Evolutionary conservation across 2,113 vertebrate genomes (phyloP), one percentile per base, ranked within the genome.

Genomic region (Cyphotilapia sp.): DNA sequence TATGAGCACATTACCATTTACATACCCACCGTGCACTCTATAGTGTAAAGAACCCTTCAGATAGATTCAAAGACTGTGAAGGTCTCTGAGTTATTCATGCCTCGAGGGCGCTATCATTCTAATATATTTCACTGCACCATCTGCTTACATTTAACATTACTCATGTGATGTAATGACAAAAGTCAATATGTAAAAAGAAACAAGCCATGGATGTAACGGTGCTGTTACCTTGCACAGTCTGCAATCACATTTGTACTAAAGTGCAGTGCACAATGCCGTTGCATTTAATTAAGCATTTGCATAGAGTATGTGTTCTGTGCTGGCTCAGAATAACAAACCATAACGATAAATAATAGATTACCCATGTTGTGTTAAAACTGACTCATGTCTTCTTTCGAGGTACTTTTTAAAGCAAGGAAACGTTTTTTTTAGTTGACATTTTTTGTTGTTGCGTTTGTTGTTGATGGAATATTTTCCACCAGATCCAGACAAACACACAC

Each of bases 71-170:
- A 63, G 81, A 84, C 84, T 91, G 87, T 88, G 85, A 91, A 92
- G 90, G 86, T 87, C 83, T 87, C 22, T 54, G 66, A 89, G 90
- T 92, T 88, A 91, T 94, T 94, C 85, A 93, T 90, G 84, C 61
- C 83, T 69, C 12, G 51, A 90, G 80, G 88, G 81, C 40, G 59
- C 10, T 80, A 88, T 89, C 90, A 92, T 74, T 92, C 85, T 78
- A 86, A 24, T 38, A 85, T 80, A 86, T 92, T 85, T 93, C 91
- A 89, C 83, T 86, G 90, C 90, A 83, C 76, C 87, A 85, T 90
- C 93, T 93, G 78, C 76, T 94, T 88, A 74, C 76, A 90, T 92
- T 95, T 85, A 91, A 89, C 91, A 94, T 94, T 87, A 71, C 51
- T 94, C 89, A 89, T 91, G 88, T 90, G 81, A 85, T 61, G 85